Evolutionary conservation across 2,797 vertebrate species (phyloP).

Genomic region (Gambelia wislizenii): DNA sequence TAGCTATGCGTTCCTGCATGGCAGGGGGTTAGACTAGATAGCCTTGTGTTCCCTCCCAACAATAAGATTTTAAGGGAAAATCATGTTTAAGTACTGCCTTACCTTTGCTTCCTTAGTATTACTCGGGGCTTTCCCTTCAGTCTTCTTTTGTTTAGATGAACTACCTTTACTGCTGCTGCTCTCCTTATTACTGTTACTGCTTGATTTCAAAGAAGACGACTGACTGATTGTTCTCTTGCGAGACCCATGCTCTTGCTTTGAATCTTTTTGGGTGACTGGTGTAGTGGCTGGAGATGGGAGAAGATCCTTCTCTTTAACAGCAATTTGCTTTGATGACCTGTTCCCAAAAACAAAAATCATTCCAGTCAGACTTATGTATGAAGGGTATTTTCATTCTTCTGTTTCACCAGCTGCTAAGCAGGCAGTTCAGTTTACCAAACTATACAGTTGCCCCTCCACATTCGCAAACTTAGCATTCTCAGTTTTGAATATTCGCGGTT

Average conservation of each 20-base stretch:
- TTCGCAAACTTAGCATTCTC: no score
- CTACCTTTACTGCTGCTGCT: slow-evolving; percentile 85
- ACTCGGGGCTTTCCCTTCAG: slow-evolving; percentile 88
- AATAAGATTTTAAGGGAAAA: not conserved
- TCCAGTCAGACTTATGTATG: not conserved
- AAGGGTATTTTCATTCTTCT: not conserved
- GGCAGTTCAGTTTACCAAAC: slow-evolving; percentile 52
- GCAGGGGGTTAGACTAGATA: no score
- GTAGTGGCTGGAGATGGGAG: slow-evolving; percentile 93
- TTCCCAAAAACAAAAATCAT: slow-evolving; percentile 28
- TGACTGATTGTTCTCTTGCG: slow-evolving; percentile 94
- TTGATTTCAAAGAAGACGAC: slow-evolving; percentile 90
- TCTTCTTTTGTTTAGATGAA: slow-evolving; percentile 91
- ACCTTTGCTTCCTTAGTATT: slow-evolving; percentile 91
- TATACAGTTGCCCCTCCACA: no score
- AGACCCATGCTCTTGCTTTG: slow-evolving; percentile 89
- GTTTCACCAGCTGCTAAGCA: not conserved
- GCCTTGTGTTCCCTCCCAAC: no score
- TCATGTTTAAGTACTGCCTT: not conserved
- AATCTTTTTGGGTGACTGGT: slow-evolving; percentile 86
- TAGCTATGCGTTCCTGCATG: no score
- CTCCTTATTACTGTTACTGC: slow-evolving; percentile 88
- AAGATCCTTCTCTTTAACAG: slow-evolving; percentile 93
- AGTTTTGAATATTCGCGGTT: no score
- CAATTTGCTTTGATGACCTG: slow-evolving; percentile 88